Evolutionary conservation across 2,113 vertebrate genomes (phyloP).

Genomic region (Gorsachius goisagi): DNA sequence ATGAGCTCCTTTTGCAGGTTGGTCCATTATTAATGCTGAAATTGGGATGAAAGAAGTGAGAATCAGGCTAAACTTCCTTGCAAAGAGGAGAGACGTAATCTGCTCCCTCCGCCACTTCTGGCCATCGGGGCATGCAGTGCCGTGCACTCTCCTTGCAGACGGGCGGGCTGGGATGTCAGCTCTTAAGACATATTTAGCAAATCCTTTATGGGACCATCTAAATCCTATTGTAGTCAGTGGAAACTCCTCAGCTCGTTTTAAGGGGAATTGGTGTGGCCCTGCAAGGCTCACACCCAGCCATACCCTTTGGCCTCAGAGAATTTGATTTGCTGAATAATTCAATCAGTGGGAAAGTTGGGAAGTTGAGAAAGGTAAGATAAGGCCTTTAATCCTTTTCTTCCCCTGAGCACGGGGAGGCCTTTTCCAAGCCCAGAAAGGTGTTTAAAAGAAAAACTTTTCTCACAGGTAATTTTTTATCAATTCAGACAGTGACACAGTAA

Average conservation of each 20-base stretch:
- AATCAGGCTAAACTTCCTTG: background rate
- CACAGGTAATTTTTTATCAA: background rate
- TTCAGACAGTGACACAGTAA: background rate
- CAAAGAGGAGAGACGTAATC: background rate
- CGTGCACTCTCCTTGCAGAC: background rate
- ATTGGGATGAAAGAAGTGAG: background rate
- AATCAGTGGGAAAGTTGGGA: background rate
- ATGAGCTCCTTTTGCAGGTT: background rate
- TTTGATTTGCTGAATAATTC: background rate
- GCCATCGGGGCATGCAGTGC: background rate
- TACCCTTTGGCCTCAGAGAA: background rate
- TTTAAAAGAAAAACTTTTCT: background rate
- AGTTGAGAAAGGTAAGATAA: background rate
- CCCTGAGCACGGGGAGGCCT: background rate
- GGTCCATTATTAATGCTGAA: background rate
- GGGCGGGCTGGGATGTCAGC: accelerated
- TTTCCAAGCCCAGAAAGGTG: background rate
- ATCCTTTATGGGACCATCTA: background rate
- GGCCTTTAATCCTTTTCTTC: background rate
- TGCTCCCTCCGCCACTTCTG: background rate
- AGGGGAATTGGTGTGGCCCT: background rate
- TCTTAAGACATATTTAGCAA: background rate
- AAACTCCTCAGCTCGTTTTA: background rate
- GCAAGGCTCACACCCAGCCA: background rate
- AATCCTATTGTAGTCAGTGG: background rate